Evolutionary conservation across 2,113 vertebrate genomes (phyloP), one percentile per base, ranked within the genome.

Genomic region (Danionella cerebrum): DNA sequence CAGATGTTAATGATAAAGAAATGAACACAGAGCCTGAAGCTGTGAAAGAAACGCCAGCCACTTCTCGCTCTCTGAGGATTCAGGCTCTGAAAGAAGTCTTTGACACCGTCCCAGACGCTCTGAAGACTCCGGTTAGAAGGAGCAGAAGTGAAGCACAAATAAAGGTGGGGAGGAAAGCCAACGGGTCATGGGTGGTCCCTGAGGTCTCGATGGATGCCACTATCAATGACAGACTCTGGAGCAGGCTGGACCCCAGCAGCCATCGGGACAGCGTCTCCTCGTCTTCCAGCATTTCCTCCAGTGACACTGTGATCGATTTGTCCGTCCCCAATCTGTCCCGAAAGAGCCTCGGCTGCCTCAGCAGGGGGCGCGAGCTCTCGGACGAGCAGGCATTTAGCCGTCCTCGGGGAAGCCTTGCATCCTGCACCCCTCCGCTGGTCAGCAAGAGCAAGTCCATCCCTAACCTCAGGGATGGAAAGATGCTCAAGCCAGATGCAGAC

Each of bases 231-330:
- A 80, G 84, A 5, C 87, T 96, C 7, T 97, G 96, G 96, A 90
- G 88, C 84, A 92, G 90, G 72, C 82, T 95, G 13, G 93, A 95
- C 2, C 79, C 85, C 0, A 72, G 82, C 65, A 88, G 69, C 69
- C 91, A 91, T 59, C 72, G 89, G 0, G 91, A 94, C 81, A 95
- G 92, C 12, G 82, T 94, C 85, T 98, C 94, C 19, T 96, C 93
- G 0, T 94, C 93, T 6, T 97, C 95, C 55, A 97, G 94, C 79
- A 84, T 97, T 83, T 97, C 94, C 1, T 98, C 94, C 76, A 92
- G 84, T 0, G 96, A 98, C 88, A 98, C 93, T 0, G 93, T 94
- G 78, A 92, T 97, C 0, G 93, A 97, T 70, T 86, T 98, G 22
- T 92, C 93, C 0, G 69, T 94, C 9, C 89, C 91, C 2, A 95